Base-by-base conservation (phyloP, 2,113 vertebrate genomes). In the Pterophyllum scalare region DNA sequence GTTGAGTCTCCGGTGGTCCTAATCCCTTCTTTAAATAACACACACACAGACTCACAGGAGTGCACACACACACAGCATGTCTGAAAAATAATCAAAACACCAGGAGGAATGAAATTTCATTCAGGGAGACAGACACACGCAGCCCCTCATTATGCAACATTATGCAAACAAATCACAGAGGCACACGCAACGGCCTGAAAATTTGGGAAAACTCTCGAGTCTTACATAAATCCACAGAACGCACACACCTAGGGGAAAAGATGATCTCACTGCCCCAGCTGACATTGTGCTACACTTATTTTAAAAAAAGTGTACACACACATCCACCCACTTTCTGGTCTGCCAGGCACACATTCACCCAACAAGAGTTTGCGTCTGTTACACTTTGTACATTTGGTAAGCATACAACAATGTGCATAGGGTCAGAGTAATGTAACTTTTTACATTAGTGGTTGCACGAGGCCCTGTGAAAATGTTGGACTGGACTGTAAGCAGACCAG, bases 21-120 rank as follows among this genome's bases (percentile, higher is more conserved):
- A 87, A 88, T 83, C 87, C 77, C 58, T 78, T 65, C 28, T 85
- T 84, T 75, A 75, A 80, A 91, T 82, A 75, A 82, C 46, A 62
- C 19, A 43, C 38, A 43, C 38, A 67, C 52, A 1, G 4, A 59
- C 56, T 40, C 49, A 75, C 67, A 77, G 49, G 65, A 52, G 61
- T 57, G 54, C 20, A 35, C 59, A 6, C 74, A 67, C 26, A 26
- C 31, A 52, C 46, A 46, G 38, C 49, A 49, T 75, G 46, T 72
- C 19, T 75, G 22, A 56, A 79, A 77, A 76, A 52, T 19, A 60
- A 46, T 60, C 49, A 24, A 58, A 59, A 58, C 60, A 60, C 67
- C 49, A 38, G 20, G 19, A 72, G 38, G 60, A 79, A 83, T 60
- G 40, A 59, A 26, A 59, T 59, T 76, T 57, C 17, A 65, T 17